These are phyloP conservation scores for Drosophila quasianomalipes DNA, from an alignment of 2,888 invertebrate species.

Conservation along the genomic window DNA sequence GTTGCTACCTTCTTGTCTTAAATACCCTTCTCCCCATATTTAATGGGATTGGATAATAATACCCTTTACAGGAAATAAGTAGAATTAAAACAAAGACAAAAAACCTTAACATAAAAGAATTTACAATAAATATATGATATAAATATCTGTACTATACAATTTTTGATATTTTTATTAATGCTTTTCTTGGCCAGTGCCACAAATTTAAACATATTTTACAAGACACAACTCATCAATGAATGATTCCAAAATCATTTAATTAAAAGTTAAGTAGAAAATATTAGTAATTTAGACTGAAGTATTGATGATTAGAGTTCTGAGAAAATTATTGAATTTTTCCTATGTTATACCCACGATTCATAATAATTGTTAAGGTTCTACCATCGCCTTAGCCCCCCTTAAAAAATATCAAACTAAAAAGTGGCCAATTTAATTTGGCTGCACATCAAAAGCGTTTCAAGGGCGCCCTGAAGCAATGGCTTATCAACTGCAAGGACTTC, in stretches of 20 bases:
- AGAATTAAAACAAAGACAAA: too few species aligned
- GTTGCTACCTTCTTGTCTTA: too few species aligned
- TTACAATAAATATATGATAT: too few species aligned
- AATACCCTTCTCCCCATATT: too few species aligned
- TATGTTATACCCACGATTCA: background rate
- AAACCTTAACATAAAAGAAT: too few species aligned
- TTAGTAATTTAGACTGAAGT: background rate
- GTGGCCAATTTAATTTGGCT: slow-evolving; percentile 32
- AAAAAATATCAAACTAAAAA: background rate
- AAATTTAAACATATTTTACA: too few species aligned
- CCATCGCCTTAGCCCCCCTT: background rate
- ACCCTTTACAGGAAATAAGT: too few species aligned
- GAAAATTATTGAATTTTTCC: background rate
- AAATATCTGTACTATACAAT: too few species aligned
- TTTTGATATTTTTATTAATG: too few species aligned
- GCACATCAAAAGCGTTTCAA: slow-evolving; percentile 61
- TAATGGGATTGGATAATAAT: too few species aligned
- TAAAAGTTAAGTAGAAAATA: background rate
- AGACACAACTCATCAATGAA: too few species aligned
- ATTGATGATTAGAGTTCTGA: background rate
- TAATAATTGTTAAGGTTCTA: background rate
- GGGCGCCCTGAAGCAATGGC: slow-evolving; percentile 11
- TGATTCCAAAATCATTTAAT: background rate
- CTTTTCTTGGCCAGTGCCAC: too few species aligned
- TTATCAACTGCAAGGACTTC: slow-evolving; percentile 5